These are phyloP conservation scores for Apis cerana DNA, from an alignment of 1,140 invertebrate genomes.

Conservation along the genomic window DNA sequence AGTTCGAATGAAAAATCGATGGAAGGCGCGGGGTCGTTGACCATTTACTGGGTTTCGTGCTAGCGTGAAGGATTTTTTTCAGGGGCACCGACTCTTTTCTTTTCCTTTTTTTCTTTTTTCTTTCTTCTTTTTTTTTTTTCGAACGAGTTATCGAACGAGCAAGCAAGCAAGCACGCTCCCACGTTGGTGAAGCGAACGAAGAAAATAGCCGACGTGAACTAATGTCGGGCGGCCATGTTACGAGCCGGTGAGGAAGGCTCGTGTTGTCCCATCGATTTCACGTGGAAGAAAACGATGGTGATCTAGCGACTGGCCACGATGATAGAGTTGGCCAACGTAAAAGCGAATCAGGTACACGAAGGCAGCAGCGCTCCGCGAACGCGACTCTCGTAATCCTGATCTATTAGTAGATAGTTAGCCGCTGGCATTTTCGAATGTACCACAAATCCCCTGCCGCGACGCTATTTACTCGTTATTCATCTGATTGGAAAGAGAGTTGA, in stretches of 20 bases:
- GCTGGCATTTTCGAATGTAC: not conserved
- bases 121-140: not conserved
- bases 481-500: constrained; percentile 1
- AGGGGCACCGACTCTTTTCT: not conserved
- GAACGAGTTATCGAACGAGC: constrained; percentile 1
- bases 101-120: too few relatives aligned
- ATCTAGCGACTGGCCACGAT: constrained; percentile 77
- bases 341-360: constrained; percentile 50
- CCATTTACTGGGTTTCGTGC: constrained; percentile 16
- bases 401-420: constrained; percentile 35
- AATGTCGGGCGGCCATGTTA: too few relatives aligned
- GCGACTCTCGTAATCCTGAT: constrained; percentile 25
- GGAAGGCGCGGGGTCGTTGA: not conserved
- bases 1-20: not conserved
- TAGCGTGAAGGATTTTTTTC: not conserved
- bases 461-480: constrained; percentile 7
- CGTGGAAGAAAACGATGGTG: constrained; percentile 70
- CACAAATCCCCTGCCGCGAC: not conserved
- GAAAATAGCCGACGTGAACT: too few relatives aligned
- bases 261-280: constrained; percentile 21
- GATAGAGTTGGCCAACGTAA: constrained; percentile 59
- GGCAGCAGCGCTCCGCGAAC: constrained; percentile 1
- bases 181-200: too few relatives aligned
- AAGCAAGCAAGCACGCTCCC: constrained; percentile 20
- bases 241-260: too few relatives aligned